phyloP scores from a whole-genome alignment of 2,113 vertebrate species.

The Peromyscus maniculatus region DNA sequence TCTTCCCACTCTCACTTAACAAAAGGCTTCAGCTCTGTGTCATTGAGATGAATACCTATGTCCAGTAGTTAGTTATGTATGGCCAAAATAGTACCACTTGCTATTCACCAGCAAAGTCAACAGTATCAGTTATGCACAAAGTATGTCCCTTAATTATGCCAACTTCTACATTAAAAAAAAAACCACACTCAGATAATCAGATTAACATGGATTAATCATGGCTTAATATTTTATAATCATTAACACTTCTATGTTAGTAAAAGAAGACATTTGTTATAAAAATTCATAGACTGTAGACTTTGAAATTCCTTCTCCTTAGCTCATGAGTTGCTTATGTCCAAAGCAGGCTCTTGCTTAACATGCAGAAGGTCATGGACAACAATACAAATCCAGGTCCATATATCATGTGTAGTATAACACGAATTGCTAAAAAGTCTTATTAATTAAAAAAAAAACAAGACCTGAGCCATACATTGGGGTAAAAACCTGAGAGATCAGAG shows the following conservation, averaged over 20 bases:
- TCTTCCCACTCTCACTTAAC: not conserved
- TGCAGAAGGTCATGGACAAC: not conserved
- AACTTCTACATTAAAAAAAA: not conserved
- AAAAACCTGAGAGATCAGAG: too few species aligned
- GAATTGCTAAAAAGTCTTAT: too few species aligned
- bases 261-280: slow-evolving; percentile 8
- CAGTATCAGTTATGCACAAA: not conserved
- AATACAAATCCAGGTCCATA: not conserved
- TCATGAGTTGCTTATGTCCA: not conserved
- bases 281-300: slow-evolving; percentile 19
- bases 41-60: not conserved
- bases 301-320: slow-evolving; percentile 16
- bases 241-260: not conserved
- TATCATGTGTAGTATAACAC: not conserved
- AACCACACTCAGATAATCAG: not conserved
- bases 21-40: not conserved
- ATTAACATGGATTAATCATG: not conserved
- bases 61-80: slow-evolving; percentile 20
- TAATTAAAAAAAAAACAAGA: too few species aligned
- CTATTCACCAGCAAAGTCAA: not conserved
- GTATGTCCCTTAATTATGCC: not conserved
- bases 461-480: too few species aligned
- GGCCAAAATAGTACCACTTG: not conserved
- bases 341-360: not conserved
- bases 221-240: not conserved